Base-by-base conservation (phyloP, 2,113 vertebrate species). In the Colinus virginianus region DNA sequence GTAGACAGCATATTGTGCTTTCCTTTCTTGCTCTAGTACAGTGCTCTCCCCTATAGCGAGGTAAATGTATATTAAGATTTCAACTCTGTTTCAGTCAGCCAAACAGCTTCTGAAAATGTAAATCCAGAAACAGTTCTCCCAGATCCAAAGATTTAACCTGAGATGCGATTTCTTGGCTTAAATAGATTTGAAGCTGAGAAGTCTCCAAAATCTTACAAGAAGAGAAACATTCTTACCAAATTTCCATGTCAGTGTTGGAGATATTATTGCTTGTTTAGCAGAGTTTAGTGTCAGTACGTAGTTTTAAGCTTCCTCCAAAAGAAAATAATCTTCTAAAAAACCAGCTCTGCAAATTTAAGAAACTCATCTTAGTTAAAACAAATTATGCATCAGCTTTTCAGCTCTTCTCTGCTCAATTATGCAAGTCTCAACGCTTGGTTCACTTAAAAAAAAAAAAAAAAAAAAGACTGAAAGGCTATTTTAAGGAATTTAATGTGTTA, bases 401-500 rank as follows among this genome's bases (percentile, higher is more conserved):
- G n/a, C 83, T 83, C 71, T 79, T 81, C 46, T 17, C 45, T 78
- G 28, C 53, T 87, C 78, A 87, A 20, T 90, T 82, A 94, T 87
- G 67, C 74, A 62, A 22, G 49, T 72, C 74, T 84, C 80, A 93
- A 91, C 76, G n/a, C 74, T 90, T 77, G 62, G 62, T 62, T 87
- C 74, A 76, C 70, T 22, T 81, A 92, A 87, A 69, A 84, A 92
- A 76, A 78, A 69, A 13, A 26, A 51, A 51, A 26, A 51, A 15
- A 16, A 87, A 90, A 78, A 78, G 0, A 68, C 53, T 84, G 40
- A 81, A 88, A 90, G 86, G 74, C 45, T 90, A 75, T 91, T 87
- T 91, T 45, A 77, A 92, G 49, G 78, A 87, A 82, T 87, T 90
- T 91, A 36, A 74, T 82, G 55, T 76, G 30, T 34, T 76, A 53